Base-by-base conservation (phyloP, 1,140 invertebrate genomes). In the Drosophila paulistorum region DNA sequence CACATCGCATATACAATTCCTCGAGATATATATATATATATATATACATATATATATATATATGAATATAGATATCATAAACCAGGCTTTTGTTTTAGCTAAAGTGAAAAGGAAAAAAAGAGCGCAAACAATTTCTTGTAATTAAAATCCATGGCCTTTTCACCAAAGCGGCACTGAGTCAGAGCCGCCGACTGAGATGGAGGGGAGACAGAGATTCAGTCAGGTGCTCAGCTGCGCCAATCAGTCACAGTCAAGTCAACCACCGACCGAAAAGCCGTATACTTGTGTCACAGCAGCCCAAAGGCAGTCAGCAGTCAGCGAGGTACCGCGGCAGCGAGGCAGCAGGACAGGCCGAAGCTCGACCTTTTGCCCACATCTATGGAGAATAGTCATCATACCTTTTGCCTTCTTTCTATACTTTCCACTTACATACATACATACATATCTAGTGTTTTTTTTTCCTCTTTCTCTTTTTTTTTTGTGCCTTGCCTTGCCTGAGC, bases 121-220 rank as follows among this genome's bases (percentile, higher is more conserved):
- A 86, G 79, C 66, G 79, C 83, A 87, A 87, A 86, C 79, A 86
- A 87, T 83, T 86, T 87, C 79, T 87, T 87, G 83, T 86, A 86
- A 86, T 86, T 86, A 86, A 87, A 87, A 87, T 86, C 82, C 83
- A 87, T 86, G 83, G 83, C 83, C 83, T 79, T 83, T 86, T 74
- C 83, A 79, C 71, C 73, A 63, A 69, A 59, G 63, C 67, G 59
- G 68, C 73, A 7, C 11, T 9, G 35, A 37, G 72, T 68, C 73
- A 30, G 26, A 30, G 57, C 68, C 63, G 68, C 10, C 59, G 10
- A 66, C 51, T 7, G 11, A 41, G 35, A 37, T 26, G 60, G 14
- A 17, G 17, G 35, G 48, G 39, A 10, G 55, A 45, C 35, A 42
- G 62, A 66, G 77, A 79, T 68, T 87, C 83, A 86, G 83, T 86